phyloP scores from a whole-genome alignment of 2,888 invertebrate species.

The Acanthosoma haemorrhoidale region DNA sequence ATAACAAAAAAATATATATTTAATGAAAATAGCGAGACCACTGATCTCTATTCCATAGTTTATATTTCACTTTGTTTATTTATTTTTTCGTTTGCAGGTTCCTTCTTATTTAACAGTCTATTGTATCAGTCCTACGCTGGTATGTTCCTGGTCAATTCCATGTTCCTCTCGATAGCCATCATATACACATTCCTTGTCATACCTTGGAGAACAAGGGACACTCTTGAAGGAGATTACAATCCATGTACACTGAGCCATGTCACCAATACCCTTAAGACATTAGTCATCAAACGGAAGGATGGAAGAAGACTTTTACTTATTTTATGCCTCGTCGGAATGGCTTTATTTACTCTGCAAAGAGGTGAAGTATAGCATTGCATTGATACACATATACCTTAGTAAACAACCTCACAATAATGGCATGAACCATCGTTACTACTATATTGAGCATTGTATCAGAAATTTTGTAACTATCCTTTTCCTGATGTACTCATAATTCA shows the following conservation, averaged over 20 bases:
- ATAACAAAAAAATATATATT: no score
- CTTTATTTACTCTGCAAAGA: slow-evolving; percentile 73
- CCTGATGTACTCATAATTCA: no score
- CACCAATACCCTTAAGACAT: slow-evolving; percentile 56
- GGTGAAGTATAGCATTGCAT: no score
- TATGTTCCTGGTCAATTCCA: slow-evolving; percentile 68
- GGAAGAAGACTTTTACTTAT: slow-evolving; percentile 59
- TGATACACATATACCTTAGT: no score
- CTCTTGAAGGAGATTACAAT: slow-evolving; percentile 49
- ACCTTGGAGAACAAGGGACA: slow-evolving; percentile 63
- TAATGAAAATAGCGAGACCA: no score
- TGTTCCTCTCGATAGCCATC: slow-evolving; percentile 57
- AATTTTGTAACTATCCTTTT: no score
- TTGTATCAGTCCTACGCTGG: slow-evolving; percentile 61
- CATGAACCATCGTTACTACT: no score
- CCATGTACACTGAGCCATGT: slow-evolving; percentile 45
- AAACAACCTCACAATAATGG: no score
- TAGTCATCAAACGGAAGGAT: slow-evolving; percentile 56
- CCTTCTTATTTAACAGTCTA: slow-evolving; percentile 57
- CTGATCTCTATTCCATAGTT: no score
- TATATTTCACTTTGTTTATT: background rate
- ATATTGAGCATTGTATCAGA: no score
- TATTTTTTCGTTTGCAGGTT: slow-evolving; percentile 50
- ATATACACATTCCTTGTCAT: slow-evolving; percentile 60
- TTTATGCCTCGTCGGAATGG: slow-evolving; percentile 68